phyloP scores from a whole-genome alignment of 2,113 vertebrate genomes.

The Felis catus region DNA sequence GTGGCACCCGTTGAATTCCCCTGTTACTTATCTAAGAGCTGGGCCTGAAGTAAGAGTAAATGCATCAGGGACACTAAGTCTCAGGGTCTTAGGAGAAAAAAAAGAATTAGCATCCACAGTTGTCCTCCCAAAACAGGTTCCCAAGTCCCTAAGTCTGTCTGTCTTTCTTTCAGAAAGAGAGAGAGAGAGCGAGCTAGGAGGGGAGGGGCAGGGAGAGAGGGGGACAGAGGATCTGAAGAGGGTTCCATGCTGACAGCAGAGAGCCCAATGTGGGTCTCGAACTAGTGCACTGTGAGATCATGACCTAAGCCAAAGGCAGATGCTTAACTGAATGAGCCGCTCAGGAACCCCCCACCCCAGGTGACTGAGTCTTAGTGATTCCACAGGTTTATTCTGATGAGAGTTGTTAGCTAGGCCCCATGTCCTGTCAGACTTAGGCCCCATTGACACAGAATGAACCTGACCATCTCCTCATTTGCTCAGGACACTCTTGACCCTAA shows the following conservation, averaged over 20 bases:
- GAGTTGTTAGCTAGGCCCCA: neutral
- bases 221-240: no score
- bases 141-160: neutral
- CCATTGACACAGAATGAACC: neutral
- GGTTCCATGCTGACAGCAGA: no score
- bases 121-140: neutral
- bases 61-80: neutral
- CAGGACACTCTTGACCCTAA: neutral
- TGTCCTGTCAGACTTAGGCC: neutral
- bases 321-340: no score
- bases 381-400: neutral
- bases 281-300: no score
- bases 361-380: neutral
- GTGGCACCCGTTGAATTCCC: neutral
- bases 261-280: no score
- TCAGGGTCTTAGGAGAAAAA: neutral
- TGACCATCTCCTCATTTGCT: neutral
- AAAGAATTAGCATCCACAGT: neutral
- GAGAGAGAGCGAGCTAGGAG: no score
- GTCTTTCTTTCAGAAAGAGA: no score
- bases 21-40: neutral
- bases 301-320: no score
- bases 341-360: neutral
- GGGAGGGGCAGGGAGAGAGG: no score
- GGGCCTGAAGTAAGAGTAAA: neutral